Evolutionary conservation across 2,888 invertebrate genomes (phyloP).

Genomic region (Amiota mariae): DNA sequence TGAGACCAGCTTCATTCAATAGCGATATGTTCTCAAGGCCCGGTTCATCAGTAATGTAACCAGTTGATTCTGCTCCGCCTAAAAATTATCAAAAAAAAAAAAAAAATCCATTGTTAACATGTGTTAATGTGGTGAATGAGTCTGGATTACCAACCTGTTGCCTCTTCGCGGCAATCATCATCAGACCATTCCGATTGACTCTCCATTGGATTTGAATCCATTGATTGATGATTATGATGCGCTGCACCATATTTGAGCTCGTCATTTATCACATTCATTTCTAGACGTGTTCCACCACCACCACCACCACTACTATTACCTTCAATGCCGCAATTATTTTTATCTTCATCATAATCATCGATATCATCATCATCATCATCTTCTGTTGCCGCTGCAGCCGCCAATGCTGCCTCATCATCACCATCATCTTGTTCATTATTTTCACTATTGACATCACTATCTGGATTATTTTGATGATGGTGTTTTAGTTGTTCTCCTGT

Average conservation of each 20-base stretch:
- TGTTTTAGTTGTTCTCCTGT: slow-evolving; percentile 19
- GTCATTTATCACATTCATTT: slow-evolving; percentile 74
- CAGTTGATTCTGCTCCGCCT: slow-evolving; percentile 81
- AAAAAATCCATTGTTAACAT: neutral
- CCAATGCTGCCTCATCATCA: slow-evolving; percentile 25
- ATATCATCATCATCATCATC: slow-evolving; percentile 45
- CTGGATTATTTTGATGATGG: slow-evolving; percentile 39
- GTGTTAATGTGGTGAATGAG: too few relatives aligned
- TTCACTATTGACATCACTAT: slow-evolving; percentile 37
- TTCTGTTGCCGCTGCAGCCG: slow-evolving; percentile 43
- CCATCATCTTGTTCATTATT: neutral
- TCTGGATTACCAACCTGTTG: slow-evolving; percentile 73
- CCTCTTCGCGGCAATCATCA: slow-evolving; percentile 79
- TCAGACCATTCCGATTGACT: slow-evolving; percentile 90
- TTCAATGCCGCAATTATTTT: slow-evolving; percentile 43
- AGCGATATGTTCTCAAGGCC: slow-evolving; percentile 89
- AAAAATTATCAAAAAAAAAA: neutral
- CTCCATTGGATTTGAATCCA: slow-evolving; percentile 75
- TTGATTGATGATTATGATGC: slow-evolving; percentile 73
- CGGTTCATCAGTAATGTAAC: slow-evolving; percentile 91
- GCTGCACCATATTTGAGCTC: slow-evolving; percentile 73
- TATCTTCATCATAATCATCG: slow-evolving; percentile 53
- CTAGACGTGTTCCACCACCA: slow-evolving; percentile 48
- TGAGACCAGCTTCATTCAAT: slow-evolving; percentile 88
- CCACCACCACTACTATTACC: neutral